Base-by-base conservation (phyloP, 2,113 vertebrate genomes). In the Gobio gobio region DNA sequence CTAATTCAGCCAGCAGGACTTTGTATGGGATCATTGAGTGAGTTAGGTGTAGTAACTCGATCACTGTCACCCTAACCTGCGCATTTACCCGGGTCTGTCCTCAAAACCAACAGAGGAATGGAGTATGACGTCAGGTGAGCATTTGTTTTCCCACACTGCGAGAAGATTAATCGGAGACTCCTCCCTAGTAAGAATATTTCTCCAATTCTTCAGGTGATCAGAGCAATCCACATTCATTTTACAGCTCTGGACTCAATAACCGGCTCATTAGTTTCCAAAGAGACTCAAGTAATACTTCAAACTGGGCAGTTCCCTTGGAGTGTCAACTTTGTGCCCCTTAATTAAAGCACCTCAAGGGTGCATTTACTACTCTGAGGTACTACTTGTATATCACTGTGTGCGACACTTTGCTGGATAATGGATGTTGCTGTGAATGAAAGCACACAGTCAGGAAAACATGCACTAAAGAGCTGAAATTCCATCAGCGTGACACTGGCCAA, bases 1-100 rank as follows among this genome's bases (percentile, higher is more conserved):
- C 92, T 92, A 91, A 93, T 92, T 91, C n/a, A 91, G 88, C 89
- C 56, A 3, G 85, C 47, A 89, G 90, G 86, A 87, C 54, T 29
- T 54, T 86, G 73, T 26, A 63, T 68, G 58, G 51, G 90, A 90
- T 89, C 86, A 88, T 85, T 86, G 4, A 86, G 76, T 51, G 64
- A 80, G 75, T 20, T 22, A n/a, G 77, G 43, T 8, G 61, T 87
- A 87, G 90, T 86, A 90, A 93, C 82, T 86, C 58, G 84, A 91
- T 81, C 43, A 2, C 70, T 64, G 84, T 86, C 88, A 86, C 78
- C 29, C 20, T 51, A 20, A 47, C 45, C 77, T 63, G 58, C 51
- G 40, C 76, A 3, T 78, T 78, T 58, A 78, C 56, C 13, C 75
- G 40, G 18, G 2, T 36, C 49, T 76, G 14, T 77, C 49, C 74